Base-by-base conservation (phyloP, 2,113 vertebrate species). In the Azemiops feae region DNA sequence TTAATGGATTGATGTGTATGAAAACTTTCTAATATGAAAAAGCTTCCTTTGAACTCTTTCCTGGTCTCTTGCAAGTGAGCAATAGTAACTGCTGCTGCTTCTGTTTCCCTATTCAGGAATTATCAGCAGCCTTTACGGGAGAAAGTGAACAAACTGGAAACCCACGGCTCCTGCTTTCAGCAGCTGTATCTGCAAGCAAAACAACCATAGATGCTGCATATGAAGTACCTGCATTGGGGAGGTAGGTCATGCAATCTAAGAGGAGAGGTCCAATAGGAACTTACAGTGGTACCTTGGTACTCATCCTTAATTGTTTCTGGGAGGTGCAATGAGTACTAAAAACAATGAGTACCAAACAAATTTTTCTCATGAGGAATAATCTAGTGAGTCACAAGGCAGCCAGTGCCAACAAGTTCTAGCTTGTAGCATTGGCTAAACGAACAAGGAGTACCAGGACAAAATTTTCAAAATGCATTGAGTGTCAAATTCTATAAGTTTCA, bases 101-200 rank as follows among this genome's bases (percentile, higher is more conserved):
- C 69, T 81, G 69, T 91, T 89, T 52, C 3, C 23, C 18, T 50
- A 10, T 91, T 22, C 81, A 93, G 93, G 93, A 93, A 85, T 16
- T 93, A 18, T 20, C 2, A 39, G 90, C 90, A 30, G 98, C 97
- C 81, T 98, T 98, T 92, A 96, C 91, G 88, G 90, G 88, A 3
- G 97, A 98, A 91, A 97, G 93, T 52, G 94, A 95, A 92, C 93
- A 91, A 89, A 96, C 97, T 90, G 96, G 95, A 91, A 93, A 90
- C 23, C 96, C 97, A 87, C 97, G 96, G 93, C 96, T 98, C 90
- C 22, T 98, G 96, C 69, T 98, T 94, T 97, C 97, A 23, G 97
- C 97, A 93, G 97, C 97, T n/a, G 97, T 98, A 69, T 91, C 97
- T 85, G 96, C 96, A 89, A 95, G 94, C 92, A 98, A 97, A 94